Evolutionary conservation across 2,797 vertebrate genomes (phyloP).

Genomic region (Austrolebias charrua): DNA sequence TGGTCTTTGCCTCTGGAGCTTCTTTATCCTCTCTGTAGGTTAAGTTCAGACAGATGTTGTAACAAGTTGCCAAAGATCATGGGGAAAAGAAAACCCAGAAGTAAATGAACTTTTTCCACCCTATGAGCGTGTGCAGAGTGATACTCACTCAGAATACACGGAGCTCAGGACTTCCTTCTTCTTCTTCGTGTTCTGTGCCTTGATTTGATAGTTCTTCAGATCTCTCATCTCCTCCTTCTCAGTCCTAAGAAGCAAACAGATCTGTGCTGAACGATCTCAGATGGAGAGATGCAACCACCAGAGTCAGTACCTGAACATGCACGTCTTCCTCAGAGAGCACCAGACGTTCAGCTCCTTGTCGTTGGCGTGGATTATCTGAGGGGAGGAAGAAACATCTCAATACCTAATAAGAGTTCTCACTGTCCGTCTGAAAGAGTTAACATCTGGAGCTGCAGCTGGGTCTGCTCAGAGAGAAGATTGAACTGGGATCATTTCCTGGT

Average conservation of each 20-base stretch:
- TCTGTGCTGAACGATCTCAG: accelerated
- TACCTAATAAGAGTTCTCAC: conserved; percentile 3
- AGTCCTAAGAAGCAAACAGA: conserved; percentile 68
- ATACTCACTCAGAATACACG: conserved; percentile 78
- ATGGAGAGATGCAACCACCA: accelerated
- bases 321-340: conserved; percentile 91
- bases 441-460: not conserved
- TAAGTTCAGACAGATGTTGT: not conserved
- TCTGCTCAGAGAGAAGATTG: conserved; percentile 87
- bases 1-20: conserved; percentile 48
- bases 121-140: no score
- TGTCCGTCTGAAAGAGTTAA: not conserved
- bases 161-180: conserved; percentile 85
- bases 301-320: conserved; percentile 88
- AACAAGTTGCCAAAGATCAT: not conserved
- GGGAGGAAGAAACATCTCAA: not conserved
- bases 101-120: no score
- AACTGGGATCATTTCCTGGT: conserved; percentile 77
- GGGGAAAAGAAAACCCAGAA: no score
- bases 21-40: conserved; percentile 59
- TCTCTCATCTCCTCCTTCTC: conserved; percentile 86
- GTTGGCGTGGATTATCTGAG: conserved; percentile 82
- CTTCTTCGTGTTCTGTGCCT: conserved; percentile 78
- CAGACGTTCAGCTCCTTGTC: conserved; percentile 91
- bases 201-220: conserved; percentile 80